Conservation (phyloP, 2,888 invertebrate genomes). For the Germaria angustata region DNA sequence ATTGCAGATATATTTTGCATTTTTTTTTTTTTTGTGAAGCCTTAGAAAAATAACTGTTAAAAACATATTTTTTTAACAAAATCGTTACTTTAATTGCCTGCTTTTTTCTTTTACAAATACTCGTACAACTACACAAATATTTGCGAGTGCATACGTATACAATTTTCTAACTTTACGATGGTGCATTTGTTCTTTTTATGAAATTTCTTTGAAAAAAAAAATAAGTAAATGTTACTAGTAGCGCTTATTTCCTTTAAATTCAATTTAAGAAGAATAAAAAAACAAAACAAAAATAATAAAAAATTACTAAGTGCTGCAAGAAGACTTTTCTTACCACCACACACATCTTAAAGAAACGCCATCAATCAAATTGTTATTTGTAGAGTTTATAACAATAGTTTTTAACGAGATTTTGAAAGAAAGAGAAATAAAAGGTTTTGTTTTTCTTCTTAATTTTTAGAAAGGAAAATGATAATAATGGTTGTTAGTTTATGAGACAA, state of each 20-base stretch:
- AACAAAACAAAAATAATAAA: conserved; percentile 35
- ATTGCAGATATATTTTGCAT: too few species aligned
- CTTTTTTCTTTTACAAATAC: not conserved
- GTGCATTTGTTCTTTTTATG: not conserved
- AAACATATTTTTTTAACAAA: not conserved
- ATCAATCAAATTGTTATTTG: conserved; percentile 67
- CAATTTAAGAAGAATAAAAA: conserved; percentile 32
- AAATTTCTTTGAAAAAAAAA: not conserved
- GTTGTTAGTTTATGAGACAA: not conserved
- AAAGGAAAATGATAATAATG: conserved; percentile 7
- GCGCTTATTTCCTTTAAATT: conserved; percentile 38
- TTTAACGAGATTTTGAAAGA: conserved; percentile 13
- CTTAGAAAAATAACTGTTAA: too few species aligned
- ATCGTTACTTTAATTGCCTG: not conserved
- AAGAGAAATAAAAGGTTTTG: not conserved
- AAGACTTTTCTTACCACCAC: conserved; percentile 19
- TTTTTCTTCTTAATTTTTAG: not conserved
- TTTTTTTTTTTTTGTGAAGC: too few species aligned
- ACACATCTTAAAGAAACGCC: conserved; percentile 51
- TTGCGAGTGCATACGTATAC: too few species aligned
- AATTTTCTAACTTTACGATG: not conserved
- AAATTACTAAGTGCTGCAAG: conserved; percentile 52
- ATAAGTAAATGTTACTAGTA: conserved; percentile 4
- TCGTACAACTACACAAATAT: not conserved
- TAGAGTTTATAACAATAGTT: conserved; percentile 50